These are phyloP conservation scores for Poecilia latipinna DNA, from an alignment of 2,113 vertebrate genomes.

Conservation along the genomic window DNA sequence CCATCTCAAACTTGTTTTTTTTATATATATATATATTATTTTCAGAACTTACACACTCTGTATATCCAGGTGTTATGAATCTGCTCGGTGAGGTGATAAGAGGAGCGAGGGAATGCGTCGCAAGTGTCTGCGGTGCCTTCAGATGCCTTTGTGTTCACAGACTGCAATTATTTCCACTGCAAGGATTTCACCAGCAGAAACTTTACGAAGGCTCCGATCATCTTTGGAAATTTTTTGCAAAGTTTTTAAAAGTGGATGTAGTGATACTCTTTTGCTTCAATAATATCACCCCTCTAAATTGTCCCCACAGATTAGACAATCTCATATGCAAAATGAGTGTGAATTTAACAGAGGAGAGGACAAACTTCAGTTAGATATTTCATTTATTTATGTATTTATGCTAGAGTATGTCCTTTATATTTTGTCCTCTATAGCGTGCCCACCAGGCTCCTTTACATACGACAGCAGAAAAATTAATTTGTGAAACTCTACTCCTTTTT, in stretches of 20 bases:
- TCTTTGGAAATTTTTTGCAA: neutral
- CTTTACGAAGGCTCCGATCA: too few species aligned
- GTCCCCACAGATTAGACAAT: too few species aligned
- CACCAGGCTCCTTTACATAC: too few species aligned
- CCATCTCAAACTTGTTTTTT: neutral
- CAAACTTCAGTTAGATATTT: neutral
- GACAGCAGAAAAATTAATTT: too few species aligned
- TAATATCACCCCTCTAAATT: too few species aligned
- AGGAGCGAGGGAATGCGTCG: neutral
- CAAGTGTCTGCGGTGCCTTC: neutral
- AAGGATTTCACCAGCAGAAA: neutral
- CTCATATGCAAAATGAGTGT: neutral
- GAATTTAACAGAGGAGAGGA: neutral
- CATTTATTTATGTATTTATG: neutral
- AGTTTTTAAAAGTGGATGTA: neutral
- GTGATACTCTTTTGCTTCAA: too few species aligned
- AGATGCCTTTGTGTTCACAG: neutral
- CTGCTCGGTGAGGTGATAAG: neutral
- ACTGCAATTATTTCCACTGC: neutral
- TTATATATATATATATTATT: neutral
- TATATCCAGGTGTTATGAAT: neutral
- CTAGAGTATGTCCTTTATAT: neutral
- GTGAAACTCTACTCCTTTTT: too few species aligned
- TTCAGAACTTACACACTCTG: neutral
- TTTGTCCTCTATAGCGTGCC: too few species aligned